phyloP scores from a whole-genome alignment of 2,797 vertebrate species.

The Alectoris magna region DNA sequence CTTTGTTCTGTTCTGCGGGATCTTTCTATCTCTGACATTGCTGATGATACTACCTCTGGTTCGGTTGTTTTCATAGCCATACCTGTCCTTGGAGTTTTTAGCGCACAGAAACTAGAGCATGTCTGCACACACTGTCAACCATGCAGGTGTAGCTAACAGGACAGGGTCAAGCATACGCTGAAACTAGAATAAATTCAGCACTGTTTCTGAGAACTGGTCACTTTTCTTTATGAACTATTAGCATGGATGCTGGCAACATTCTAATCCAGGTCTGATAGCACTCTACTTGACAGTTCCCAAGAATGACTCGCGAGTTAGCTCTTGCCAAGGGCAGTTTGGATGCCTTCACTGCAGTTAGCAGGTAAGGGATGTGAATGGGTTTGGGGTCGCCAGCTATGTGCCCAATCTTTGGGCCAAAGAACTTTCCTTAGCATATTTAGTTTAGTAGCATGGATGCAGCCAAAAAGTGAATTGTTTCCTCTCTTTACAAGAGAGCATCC shows the following conservation, averaged over 20 bases:
- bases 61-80: background rate
- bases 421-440: slow-evolving; percentile 33
- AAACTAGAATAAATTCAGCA: background rate
- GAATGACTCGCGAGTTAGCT: background rate
- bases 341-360: background rate
- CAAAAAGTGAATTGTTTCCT: slow-evolving; percentile 33
- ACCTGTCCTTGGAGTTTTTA: background rate
- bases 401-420: slow-evolving; percentile 47
- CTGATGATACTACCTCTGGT: background rate
- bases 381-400: slow-evolving; percentile 1
- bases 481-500: background rate
- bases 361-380: slow-evolving; percentile 10
- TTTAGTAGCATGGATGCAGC: slow-evolving; percentile 42
- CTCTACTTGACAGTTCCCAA: slow-evolving; percentile 5
- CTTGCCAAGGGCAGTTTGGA: slow-evolving; percentile 40
- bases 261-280: slow-evolving; percentile 25
- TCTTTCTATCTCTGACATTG: background rate
- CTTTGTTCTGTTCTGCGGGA: background rate
- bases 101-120: background rate
- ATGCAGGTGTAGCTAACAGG: background rate
- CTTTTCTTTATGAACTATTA: background rate
- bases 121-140: background rate
- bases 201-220: slow-evolving; percentile 15
- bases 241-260: background rate
- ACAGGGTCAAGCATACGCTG: background rate